These are phyloP conservation scores for Centropyge bicolor DNA, from an alignment of 2,797 vertebrate genomes.

Conservation along the genomic window DNA sequence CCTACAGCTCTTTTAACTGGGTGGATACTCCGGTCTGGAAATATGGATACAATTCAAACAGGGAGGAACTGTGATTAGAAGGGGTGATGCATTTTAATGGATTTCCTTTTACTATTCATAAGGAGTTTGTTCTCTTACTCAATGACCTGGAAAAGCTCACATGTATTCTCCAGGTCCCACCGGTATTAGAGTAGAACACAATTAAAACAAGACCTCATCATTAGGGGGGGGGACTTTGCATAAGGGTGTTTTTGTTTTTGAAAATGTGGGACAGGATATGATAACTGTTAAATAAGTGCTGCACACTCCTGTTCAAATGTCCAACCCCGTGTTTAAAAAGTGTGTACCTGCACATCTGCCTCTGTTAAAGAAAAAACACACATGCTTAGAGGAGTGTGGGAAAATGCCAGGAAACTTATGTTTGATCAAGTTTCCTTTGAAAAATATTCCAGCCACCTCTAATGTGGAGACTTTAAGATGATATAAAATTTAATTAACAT, in stretches of 20 bases:
- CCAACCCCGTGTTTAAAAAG: conserved; percentile 26
- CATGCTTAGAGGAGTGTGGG: conserved; percentile 39
- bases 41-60: conserved; percentile 76
- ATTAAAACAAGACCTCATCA: conserved; percentile 70
- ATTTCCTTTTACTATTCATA: conserved; percentile 76
- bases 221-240: conserved; percentile 53
- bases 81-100: conserved; percentile 79
- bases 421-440: conserved; percentile 77
- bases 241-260: conserved; percentile 62
- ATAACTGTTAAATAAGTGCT: conserved; percentile 37
- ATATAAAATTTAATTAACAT: conserved; percentile 75
- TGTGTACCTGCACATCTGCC: not conserved
- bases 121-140: conserved; percentile 75
- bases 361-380: conserved; percentile 28
- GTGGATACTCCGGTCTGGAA: conserved; percentile 66
- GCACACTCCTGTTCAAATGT: conserved; percentile 24
- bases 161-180: conserved; percentile 59
- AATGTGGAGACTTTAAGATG: conserved; percentile 70
- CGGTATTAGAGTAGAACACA: conserved; percentile 67
- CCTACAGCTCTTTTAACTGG: conserved; percentile 73
- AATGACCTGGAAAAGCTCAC: conserved; percentile 72
- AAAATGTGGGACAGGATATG: conserved; percentile 60
- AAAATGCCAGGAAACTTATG: conserved; percentile 61
- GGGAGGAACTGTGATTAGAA: conserved; percentile 78
- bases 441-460: conserved; percentile 68